Evolutionary conservation across 2,113 vertebrate species (phyloP), one percentile per base, ranked within the genome.

Genomic region (Brienomyrus longianalis): DNA sequence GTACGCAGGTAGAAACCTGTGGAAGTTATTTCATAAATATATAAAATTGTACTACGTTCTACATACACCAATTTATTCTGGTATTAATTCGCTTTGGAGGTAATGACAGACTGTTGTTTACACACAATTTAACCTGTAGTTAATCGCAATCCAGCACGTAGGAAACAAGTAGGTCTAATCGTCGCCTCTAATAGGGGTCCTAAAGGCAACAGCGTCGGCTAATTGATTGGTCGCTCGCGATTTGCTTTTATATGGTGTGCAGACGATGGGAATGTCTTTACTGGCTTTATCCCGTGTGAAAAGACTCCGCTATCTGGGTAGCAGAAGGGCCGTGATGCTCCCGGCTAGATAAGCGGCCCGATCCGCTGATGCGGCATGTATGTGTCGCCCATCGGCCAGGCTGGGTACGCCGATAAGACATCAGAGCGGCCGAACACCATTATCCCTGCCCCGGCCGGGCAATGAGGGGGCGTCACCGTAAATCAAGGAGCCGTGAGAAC

Each of bases 331-430:
- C 62, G 80, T 3, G 87, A 86, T 86, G 90, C 90, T 89, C 47
- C 50, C 59, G 86, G 84, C 86, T 89, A 90, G 92, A 50, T 62
- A 59, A 86, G 85, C 56, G 45, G 74, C 35, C 85, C 90, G 48
- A 80, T 51, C 88, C 87, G 35, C 89, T 74, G 90, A 92, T 90
- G 92, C 90, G 89, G 45, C 88, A 87, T 70, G 93, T 91, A 93
- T 91, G 92, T 62, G 56, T 47, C 11, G 31, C 89, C 91, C 89
- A 93, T 88, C 86, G 91, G 90, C 77, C 92, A 93, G 93, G 93
- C 96, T 96, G 96, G 89, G 93, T 90, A 92, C 88, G 92, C 94
- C 92, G 96, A 96, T 96, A 96, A 95, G 94, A 93, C 93, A 94
- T 95, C 92, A 90, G 92, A 92, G 88, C 39, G 89, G 84, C 92